Conservation (phyloP, 2,113 vertebrate genomes). For the Ammospiza nelsoni region DNA sequence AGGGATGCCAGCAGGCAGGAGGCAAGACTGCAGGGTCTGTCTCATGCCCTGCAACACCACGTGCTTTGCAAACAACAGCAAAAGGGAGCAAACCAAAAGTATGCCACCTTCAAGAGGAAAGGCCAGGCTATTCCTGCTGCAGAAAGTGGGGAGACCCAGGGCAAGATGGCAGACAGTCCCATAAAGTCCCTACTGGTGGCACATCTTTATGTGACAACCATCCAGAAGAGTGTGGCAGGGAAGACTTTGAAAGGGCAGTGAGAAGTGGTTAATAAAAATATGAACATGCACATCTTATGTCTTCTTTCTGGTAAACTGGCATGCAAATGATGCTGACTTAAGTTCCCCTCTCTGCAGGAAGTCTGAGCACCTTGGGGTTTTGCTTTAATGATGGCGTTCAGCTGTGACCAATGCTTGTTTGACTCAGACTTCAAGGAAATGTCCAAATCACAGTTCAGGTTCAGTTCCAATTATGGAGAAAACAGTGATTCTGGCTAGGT, state of each 20-base stretch:
- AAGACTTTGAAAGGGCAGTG: not conserved
- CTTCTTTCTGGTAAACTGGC: not conserved
- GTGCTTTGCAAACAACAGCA: not conserved
- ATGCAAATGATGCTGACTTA: not conserved
- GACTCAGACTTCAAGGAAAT: not conserved
- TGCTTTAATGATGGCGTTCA: not conserved
- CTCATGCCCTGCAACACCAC: accelerated
- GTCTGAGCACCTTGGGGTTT: accelerated
- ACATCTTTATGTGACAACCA: not conserved
- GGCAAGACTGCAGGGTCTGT: accelerated
- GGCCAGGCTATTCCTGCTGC: not conserved
- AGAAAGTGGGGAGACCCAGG: not conserved
- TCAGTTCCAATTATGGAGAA: not conserved
- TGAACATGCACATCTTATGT: not conserved
- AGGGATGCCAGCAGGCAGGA: not conserved
- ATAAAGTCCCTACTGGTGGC: not conserved
- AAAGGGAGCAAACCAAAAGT: not conserved
- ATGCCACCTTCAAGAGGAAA: not conserved
- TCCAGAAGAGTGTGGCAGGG: not conserved
- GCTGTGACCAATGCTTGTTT: accelerated
- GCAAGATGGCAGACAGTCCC: not conserved
- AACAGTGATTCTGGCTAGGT: not conserved
- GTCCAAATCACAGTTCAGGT: not conserved
- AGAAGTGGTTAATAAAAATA: not conserved
- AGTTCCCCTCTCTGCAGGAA: not conserved